Evolutionary conservation across 2,888 invertebrate species (phyloP).

Genomic region (Patella depressa): DNA sequence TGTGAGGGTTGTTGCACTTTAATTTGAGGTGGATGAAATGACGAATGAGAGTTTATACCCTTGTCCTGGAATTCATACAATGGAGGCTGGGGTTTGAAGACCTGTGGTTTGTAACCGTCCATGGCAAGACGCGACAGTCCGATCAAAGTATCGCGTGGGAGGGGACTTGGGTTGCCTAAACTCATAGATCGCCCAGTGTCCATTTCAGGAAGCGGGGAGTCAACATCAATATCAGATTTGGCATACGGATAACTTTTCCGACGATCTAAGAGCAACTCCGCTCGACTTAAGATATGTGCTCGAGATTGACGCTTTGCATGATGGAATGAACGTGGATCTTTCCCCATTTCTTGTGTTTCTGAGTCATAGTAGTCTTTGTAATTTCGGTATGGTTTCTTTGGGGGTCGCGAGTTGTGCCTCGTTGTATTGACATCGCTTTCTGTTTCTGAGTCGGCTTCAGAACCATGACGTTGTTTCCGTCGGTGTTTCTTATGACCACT

Average conservation of each 20-base stretch:
- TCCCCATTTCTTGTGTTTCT: background rate
- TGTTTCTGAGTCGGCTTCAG: constrained; percentile 7
- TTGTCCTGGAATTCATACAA: background rate
- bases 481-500: background rate
- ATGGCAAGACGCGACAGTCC: background rate
- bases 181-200: background rate
- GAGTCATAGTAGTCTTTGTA: constrained; percentile 2
- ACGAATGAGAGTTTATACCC: background rate
- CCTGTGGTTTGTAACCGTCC: background rate
- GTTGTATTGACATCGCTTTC: background rate
- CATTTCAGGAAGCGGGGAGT: background rate
- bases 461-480: background rate
- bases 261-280: background rate
- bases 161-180: background rate
- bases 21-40: background rate
- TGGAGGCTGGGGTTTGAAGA: background rate
- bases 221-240: background rate
- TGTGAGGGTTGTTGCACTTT: background rate
- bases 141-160: background rate
- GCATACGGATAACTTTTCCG: background rate
- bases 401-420: background rate
- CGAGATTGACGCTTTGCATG: background rate
- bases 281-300: background rate
- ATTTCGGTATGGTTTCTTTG: background rate
- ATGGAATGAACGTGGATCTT: background rate